Conservation (phyloP, 2,797 vertebrate species). For the Sarcophilus harrisii region DNA sequence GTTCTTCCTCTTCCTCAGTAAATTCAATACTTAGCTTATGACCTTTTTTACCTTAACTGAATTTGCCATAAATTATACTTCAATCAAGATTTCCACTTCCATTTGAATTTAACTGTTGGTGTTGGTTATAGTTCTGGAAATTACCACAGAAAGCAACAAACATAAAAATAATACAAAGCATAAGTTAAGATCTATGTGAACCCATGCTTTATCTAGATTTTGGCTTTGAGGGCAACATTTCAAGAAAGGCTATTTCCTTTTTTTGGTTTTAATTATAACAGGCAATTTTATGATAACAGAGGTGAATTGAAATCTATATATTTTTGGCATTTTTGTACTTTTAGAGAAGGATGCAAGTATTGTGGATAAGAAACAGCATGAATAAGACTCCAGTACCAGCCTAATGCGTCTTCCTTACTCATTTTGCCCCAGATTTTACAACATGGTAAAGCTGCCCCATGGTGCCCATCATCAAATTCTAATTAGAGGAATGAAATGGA, state of each 20-base stretch:
- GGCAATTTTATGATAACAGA: not conserved
- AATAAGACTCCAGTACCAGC: not conserved
- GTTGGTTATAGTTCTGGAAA: not conserved
- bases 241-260: not conserved
- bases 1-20: not conserved
- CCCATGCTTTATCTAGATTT: not conserved
- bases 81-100: not conserved
- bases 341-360: not conserved
- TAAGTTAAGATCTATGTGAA: not conserved
- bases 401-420: not conserved
- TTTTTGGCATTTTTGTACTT: not conserved
- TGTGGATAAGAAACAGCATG: not conserved
- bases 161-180: not conserved
- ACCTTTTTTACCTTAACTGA: not conserved
- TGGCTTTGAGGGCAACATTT: not conserved
- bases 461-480: not conserved
- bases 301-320: not conserved
- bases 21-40: not conserved
- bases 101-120: not conserved
- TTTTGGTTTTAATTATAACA: not conserved
- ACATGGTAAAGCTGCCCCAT: not conserved
- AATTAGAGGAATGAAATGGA: not conserved
- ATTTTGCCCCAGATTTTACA: conserved; percentile 35
- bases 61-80: not conserved
- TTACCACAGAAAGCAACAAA: not conserved